Percentiles rank a stretch among this genome's conserved stretches.
Evolutionary conservation across 1,140 invertebrate species (phyloP).

Genomic region (Zaprionus gabonicus): DNA sequence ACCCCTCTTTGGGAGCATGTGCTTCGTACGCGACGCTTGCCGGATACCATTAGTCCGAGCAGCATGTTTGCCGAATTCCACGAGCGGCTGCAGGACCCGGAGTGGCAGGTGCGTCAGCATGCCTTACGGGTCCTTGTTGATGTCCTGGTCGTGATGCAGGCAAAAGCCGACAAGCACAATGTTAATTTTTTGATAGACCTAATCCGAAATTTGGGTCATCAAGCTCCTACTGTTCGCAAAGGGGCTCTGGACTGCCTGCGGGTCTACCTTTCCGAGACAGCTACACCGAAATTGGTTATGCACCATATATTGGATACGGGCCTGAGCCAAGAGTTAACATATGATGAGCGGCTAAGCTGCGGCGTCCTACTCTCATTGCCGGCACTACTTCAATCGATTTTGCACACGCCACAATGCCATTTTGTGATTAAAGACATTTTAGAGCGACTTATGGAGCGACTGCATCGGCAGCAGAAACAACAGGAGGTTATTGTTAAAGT

Average conservation of each 20-base stretch:
- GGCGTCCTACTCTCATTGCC: constrained; percentile 89
- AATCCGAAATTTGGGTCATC: constrained; percentile 90
- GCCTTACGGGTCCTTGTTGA: constrained; percentile 90
- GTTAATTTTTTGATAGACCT: constrained; percentile 86
- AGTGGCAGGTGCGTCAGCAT: constrained; percentile 92
- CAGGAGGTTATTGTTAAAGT: constrained; percentile 89
- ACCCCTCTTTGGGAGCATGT: constrained; percentile 92
- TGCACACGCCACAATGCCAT: constrained; percentile 83
- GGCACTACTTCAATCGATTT: constrained; percentile 86
- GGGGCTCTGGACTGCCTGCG: constrained; percentile 89
- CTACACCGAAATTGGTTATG: constrained; percentile 86
- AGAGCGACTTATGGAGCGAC: constrained; percentile 87
- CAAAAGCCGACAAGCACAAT: constrained; percentile 87
- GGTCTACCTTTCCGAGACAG: constrained; percentile 88
- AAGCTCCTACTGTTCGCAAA: constrained; percentile 90
- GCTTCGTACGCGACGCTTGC: constrained; percentile 86
- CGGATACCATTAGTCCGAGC: constrained; percentile 87
- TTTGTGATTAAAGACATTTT: constrained; percentile 85
- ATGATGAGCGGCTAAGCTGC: constrained; percentile 87
- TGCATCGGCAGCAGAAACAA: constrained; percentile 87
- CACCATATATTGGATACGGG: constrained; percentile 88
- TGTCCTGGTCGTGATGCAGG: constrained; percentile 88
- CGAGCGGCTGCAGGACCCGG: constrained; percentile 90
- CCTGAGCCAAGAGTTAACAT: constrained; percentile 86
- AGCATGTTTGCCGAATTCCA: constrained; percentile 89